Conservation (phyloP, 2,113 vertebrate genomes). For the Rhea americana region DNA sequence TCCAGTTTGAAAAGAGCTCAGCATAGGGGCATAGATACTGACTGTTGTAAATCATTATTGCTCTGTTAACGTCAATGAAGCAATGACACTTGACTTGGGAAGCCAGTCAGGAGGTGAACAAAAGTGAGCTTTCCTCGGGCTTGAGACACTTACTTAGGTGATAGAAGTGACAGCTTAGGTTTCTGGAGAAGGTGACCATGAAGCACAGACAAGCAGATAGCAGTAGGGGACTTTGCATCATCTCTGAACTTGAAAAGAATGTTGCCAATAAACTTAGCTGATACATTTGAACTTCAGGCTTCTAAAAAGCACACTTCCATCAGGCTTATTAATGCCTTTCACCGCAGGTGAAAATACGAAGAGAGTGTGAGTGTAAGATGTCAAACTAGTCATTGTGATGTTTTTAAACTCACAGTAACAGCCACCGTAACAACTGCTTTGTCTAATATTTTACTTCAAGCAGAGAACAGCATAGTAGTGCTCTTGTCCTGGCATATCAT, state of each 20-base stretch:
- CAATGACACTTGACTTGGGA: not conserved
- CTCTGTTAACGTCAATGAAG: not conserved
- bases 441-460: slow-evolving; percentile 22
- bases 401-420: not conserved
- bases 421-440: slow-evolving; percentile 16
- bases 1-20: not conserved
- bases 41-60: not conserved
- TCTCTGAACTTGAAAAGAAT: not conserved
- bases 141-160: not conserved
- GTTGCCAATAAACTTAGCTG: not conserved
- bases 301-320: not conserved
- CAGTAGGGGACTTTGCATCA: accelerated
- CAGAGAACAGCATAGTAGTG: not conserved
- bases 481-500: not conserved
- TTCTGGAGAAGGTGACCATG: not conserved
- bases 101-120: not conserved
- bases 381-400: not conserved
- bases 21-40: accelerated
- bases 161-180: not conserved
- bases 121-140: not conserved
- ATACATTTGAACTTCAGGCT: not conserved
- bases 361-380: not conserved
- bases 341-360: not conserved
- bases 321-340: not conserved
- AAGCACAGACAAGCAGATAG: not conserved